phyloP scores from a whole-genome alignment of 2,888 invertebrate genomes.

The Adelphocoris suturalis region DNA sequence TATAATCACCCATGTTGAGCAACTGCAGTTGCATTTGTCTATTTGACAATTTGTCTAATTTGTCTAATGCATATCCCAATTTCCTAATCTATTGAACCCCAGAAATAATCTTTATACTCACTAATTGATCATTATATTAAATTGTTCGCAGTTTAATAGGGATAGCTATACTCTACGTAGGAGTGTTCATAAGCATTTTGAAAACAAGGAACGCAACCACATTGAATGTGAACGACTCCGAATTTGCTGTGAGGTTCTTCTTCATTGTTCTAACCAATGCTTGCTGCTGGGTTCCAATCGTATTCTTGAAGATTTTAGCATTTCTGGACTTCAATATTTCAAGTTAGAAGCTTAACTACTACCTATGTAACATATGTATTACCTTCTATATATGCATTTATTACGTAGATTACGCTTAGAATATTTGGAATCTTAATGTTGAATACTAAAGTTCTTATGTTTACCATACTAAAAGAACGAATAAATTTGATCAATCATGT shows the following conservation, averaged over 20 bases:
- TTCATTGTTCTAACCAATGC: conserved; percentile 86
- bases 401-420: background rate
- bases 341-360: conserved; percentile 78
- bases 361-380: too few relatives aligned
- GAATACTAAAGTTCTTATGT: background rate
- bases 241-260: conserved; percentile 85
- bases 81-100: too few relatives aligned
- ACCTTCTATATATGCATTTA: too few relatives aligned
- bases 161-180: conserved; percentile 82
- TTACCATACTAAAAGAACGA: too few relatives aligned
- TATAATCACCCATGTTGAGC: too few relatives aligned
- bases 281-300: conserved; percentile 86
- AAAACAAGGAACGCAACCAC: conserved; percentile 83
- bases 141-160: conserved; percentile 79
- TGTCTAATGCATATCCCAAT: too few relatives aligned
- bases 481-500: too few relatives aligned
- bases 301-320: conserved; percentile 83
- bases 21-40: too few relatives aligned
- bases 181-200: conserved; percentile 84
- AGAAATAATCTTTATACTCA: too few relatives aligned
- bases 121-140: too few relatives aligned
- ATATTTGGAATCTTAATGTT: background rate
- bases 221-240: conserved; percentile 82
- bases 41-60: too few relatives aligned
- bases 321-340: conserved; percentile 81